phyloP scores from a whole-genome alignment of 2,888 invertebrate species.

The Melinopterus prodromus region DNA sequence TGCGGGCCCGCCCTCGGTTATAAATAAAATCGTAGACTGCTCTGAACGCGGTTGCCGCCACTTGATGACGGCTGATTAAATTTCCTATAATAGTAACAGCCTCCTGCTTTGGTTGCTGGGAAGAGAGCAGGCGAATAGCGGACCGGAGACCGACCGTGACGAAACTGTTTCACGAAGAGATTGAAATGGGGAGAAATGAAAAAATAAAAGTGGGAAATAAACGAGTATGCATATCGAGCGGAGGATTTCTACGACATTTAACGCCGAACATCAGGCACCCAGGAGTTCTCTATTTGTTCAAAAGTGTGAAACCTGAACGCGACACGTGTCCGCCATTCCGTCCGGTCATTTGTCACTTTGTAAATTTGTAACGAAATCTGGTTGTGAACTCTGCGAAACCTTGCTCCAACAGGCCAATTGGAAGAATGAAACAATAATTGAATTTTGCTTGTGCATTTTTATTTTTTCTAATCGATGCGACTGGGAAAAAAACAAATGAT shows the following conservation, averaged over 20 bases:
- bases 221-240: background rate
- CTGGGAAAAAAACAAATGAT: too few relatives aligned
- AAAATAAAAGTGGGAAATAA: constrained; percentile 4
- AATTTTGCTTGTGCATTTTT: too few relatives aligned
- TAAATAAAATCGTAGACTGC: background rate
- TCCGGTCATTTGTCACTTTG: background rate
- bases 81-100: constrained; percentile 4
- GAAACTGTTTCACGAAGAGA: constrained; percentile 4
- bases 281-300: background rate
- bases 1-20: constrained; percentile 8
- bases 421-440: too few relatives aligned
- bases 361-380: background rate
- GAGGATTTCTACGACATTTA: constrained; percentile 4
- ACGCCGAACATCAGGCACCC: background rate
- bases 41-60: background rate
- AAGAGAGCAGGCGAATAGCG: background rate
- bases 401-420: background rate
- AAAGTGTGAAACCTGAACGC: background rate
- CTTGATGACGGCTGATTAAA: constrained; percentile 4
- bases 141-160: background rate
- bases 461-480: too few relatives aligned
- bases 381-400: background rate
- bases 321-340: background rate
- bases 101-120: background rate
- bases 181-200: background rate